These are phyloP conservation scores for Phaethon lepturus DNA, from an alignment of 2,113 vertebrate species.

Conservation along the genomic window DNA sequence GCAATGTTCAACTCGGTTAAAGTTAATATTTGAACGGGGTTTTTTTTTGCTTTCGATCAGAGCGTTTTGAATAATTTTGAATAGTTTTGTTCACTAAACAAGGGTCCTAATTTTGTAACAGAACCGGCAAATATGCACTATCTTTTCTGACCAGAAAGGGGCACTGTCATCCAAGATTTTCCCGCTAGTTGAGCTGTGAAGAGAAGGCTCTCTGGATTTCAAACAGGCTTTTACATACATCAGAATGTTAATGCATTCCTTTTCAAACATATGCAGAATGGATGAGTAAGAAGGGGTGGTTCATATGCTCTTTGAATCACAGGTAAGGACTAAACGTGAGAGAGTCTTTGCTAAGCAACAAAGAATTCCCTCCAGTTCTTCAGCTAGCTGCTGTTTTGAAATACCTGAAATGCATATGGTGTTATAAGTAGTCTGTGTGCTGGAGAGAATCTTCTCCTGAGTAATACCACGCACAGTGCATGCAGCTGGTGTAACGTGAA, in stretches of 20 bases:
- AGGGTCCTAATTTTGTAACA: background rate
- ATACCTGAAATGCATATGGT: background rate
- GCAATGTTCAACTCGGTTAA: background rate
- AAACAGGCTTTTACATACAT: background rate
- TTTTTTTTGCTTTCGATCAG: background rate
- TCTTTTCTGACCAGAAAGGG: constrained; percentile 68
- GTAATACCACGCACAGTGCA: background rate
- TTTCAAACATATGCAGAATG: background rate
- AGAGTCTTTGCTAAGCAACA: background rate
- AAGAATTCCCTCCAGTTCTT: background rate
- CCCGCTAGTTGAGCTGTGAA: background rate
- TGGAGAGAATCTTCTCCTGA: background rate
- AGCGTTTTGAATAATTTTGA: background rate
- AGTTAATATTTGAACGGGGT: background rate
- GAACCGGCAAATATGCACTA: background rate
- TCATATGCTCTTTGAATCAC: background rate
- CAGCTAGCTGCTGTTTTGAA: background rate
- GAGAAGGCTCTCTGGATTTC: background rate
- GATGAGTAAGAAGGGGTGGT: background rate
- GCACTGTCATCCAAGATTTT: constrained; percentile 74
- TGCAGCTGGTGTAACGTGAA: background rate
- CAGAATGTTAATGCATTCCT: background rate
- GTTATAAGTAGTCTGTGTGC: background rate
- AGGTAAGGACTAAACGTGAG: background rate
- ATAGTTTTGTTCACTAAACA: background rate